Evolutionary conservation across 2,888 invertebrate genomes (phyloP), one percentile per base, ranked within the genome.

Genomic region (Cactoblastis cactorum): DNA sequence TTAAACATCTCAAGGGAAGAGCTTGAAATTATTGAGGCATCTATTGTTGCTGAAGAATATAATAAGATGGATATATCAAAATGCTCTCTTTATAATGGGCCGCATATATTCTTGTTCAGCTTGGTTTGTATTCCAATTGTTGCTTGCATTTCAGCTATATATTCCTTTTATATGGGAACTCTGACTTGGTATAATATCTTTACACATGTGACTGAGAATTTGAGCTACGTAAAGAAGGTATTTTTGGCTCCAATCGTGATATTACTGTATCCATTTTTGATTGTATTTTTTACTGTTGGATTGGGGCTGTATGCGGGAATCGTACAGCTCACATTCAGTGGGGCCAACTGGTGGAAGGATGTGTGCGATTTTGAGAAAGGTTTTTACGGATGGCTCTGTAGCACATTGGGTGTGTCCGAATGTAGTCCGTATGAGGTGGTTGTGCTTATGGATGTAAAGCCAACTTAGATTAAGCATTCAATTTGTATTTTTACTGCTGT

Each of bases 171-270:
- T 69, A 92, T 94, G 56, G 94, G 95, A 15, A 94, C 94, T 1
- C 78, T 94, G 63, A 93, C 94, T 45, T 95, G 95, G 95, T 95
- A 95, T 69, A 95, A 94, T 63, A 90, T 94, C 56, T 93, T 94
- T 67, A 91, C 92, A 39, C 92, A 93, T 68, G 91, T 93, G 50
- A 93, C 92, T 51, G 94, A 94, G 67, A 92, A 94, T 63, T 91
- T 91, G 60, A 91, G 91, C 46, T 90, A 93, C 59, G 74, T 92
- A 51, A 92, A 92, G 66, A 92, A 92, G 69, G 79, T 93, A 9
- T 77, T 93, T 35, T 77, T 94, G 54, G 92, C 94, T 34, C 95
- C 95, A 0, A 64, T 95, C 47, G 86, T 94, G 9, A 92, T 95
- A 63, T 71, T 95, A 35, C 84, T 91, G 17, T 95, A 94, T 79